These are phyloP conservation scores for Hoplodrina ambigua DNA, from an alignment of 2,888 invertebrate genomes.

Conservation along the genomic window DNA sequence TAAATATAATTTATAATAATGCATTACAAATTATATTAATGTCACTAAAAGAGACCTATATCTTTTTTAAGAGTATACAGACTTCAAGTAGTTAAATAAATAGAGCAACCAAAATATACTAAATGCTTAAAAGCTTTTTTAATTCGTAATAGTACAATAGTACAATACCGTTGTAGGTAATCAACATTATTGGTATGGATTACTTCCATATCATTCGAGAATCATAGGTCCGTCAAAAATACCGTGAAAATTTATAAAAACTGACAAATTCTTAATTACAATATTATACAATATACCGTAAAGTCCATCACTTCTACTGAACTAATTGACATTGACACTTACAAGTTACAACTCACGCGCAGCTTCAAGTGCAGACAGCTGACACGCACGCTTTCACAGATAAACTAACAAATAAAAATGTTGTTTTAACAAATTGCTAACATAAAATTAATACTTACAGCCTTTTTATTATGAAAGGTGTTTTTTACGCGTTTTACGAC, in stretches of 20 bases:
- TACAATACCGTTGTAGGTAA: too few species aligned
- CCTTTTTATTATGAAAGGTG: not conserved
- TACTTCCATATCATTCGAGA: too few species aligned
- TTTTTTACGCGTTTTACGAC: conserved; percentile 39
- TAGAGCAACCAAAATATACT: too few species aligned
- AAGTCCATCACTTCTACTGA: not conserved
- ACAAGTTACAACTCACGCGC: conserved; percentile 11
- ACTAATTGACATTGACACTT: conserved; percentile 21
- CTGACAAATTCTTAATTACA: not conserved
- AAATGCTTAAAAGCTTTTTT: too few species aligned
- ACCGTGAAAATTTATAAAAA: not conserved
- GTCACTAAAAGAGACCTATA: too few species aligned
- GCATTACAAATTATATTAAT: too few species aligned
- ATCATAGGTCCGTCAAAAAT: too few species aligned
- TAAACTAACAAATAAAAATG: conserved; percentile 32
- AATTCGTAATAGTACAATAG: too few species aligned
- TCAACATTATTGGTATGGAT: too few species aligned
- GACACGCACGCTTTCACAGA: conserved; percentile 40
- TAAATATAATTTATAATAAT: not conserved
- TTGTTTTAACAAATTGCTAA: conserved; percentile 36
- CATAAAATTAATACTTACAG: conserved; percentile 38
- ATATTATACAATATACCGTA: not conserved
- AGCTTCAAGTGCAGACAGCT: conserved; percentile 23
- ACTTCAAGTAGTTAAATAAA: too few species aligned
- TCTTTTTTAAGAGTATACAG: too few species aligned